phyloP scores from a whole-genome alignment of 1,140 invertebrate species.

The Macrobrachium nipponense region DNA sequence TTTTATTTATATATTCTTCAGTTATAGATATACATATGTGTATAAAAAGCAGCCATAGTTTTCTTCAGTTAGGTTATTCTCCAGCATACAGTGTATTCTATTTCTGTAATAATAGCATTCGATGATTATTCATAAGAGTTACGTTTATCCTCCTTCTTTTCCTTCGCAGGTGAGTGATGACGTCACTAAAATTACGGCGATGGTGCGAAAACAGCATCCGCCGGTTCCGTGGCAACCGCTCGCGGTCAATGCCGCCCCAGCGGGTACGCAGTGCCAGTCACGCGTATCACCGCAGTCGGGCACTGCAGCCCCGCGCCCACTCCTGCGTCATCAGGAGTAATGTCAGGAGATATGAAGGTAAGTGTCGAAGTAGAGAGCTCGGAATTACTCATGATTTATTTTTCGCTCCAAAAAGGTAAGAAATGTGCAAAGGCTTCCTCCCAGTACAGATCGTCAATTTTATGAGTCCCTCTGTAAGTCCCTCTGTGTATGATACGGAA shows the following conservation, averaged over 20 bases:
- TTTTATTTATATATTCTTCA: no score
- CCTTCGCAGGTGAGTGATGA: slow-evolving; percentile 45
- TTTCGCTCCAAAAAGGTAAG: not conserved
- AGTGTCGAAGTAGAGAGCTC: not conserved
- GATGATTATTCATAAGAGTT: not conserved
- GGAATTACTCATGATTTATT: no score
- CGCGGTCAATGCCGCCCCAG: slow-evolving; percentile 51
- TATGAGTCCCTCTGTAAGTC: no score
- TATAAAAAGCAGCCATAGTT: no score
- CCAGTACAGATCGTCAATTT: no score
- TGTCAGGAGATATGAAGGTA: slow-evolving; percentile 49
- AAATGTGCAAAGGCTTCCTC: no score
- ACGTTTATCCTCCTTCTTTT: no score
- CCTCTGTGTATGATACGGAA: no score
- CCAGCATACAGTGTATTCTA: no score
- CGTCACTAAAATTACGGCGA: slow-evolving; percentile 41
- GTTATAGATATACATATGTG: no score
- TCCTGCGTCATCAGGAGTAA: slow-evolving; percentile 45
- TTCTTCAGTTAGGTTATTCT: no score
- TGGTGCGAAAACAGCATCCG: slow-evolving; percentile 55
- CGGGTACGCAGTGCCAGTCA: slow-evolving; percentile 29
- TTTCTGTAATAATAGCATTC: not conserved
- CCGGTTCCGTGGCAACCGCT: slow-evolving; percentile 36
- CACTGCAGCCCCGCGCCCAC: slow-evolving; percentile 40
- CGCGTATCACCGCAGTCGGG: slow-evolving; percentile 26